Evolutionary conservation across 2,113 vertebrate species (phyloP), one percentile per base, ranked within the genome.

Genomic region (Onychorhynchus coronatus): DNA sequence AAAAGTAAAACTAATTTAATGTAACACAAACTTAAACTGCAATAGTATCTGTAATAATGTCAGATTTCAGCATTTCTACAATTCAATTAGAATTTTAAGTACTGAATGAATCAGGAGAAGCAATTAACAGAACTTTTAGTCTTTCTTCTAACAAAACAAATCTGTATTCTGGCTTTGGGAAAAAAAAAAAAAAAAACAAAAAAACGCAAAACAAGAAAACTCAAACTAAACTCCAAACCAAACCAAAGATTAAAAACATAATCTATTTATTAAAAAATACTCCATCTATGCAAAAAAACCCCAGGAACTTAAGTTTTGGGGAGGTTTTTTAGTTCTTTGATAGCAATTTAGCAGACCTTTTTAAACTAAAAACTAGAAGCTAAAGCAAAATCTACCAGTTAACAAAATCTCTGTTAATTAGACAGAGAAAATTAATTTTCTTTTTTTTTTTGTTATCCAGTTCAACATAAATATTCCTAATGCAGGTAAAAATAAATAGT

Each of bases 261-360:
- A 71, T 30, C 67, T 56, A 39, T 56, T 74, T 47, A 23, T 49
- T 21, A 27, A 63, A 44, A 84, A 58, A 13, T 44, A 23, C 6
- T 30, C 3, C 24, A 21, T 41, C 3, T n/a, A 6, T 35, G 11
- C 4, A 63, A 88, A 78, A 14, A 15, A 0, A 11, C 1, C n/a
- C n/a, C n/a, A 28, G 1, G 1, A 80, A 47, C 2, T 16, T 52
- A 27, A 50, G 24, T 25, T 23, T 50, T 50, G 49, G 19, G 8
- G 50, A 13, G 4, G 55, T 8, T 0, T 23, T 52, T 39, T 55
- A 9, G 14, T 68, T 14, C 12, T 5, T 7, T 78, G 8, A 35
- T 5, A 31, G 5, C 14, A 67, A 50, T 22, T 68, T 20, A 59
- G 50, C 12, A 65, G 16, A 41, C 2, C 2, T 23, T 47, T 71